Evolutionary conservation across 2,113 vertebrate species (phyloP), one percentile per base, ranked within the genome.

Genomic region (Salminus brasiliensis): DNA sequence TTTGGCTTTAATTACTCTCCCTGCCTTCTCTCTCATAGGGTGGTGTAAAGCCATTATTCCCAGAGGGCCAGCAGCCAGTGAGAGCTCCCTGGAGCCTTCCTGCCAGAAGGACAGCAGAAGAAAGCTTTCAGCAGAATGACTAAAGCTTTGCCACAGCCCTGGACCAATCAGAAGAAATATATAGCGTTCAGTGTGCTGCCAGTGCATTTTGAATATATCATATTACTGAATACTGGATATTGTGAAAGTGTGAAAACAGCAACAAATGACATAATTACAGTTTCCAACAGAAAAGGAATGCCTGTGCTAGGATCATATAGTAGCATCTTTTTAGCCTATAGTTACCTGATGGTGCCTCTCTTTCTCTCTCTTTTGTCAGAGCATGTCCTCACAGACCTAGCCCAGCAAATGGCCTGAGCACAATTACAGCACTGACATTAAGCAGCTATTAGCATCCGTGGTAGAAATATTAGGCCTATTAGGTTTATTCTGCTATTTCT

Each of bases 1-100:
- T 93, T 93, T 93, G 90, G 89, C 89, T 93, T 93, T 93, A 93
- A 93, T 93, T 93, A 93, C 90, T 89, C 89, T 88, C 88, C 86
- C 88, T 91, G 92, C 92, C 92, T 92, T 93, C 91, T 89, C 90
- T 91, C 90, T 89, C 88, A 87, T 89, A 87, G 90, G 89, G 89
- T 90, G 89, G 86, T 88, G 85, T 88, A 90, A 89, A 90, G 89
- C 90, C 86, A 89, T 88, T 90, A 91, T 91, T 86, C 92, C 80
- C 87, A 76, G 59, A 81, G 84, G 88, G 86, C 30, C 84, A 78
- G 75, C 68, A n/a, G 73, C 43, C 72, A 82, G 87, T 82, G 83
- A 87, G 85, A 88, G 85, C 85, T 81, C 84, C 83, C 29, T 74
- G 85, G 84, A 84, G 90, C 89, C 87, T 86, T 86, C 86, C 86